A percentile compares a stretch with the other conserved stretches of the same genome.
Conservation (phyloP, 2,113 vertebrate genomes). For the Sitta europaea region DNA sequence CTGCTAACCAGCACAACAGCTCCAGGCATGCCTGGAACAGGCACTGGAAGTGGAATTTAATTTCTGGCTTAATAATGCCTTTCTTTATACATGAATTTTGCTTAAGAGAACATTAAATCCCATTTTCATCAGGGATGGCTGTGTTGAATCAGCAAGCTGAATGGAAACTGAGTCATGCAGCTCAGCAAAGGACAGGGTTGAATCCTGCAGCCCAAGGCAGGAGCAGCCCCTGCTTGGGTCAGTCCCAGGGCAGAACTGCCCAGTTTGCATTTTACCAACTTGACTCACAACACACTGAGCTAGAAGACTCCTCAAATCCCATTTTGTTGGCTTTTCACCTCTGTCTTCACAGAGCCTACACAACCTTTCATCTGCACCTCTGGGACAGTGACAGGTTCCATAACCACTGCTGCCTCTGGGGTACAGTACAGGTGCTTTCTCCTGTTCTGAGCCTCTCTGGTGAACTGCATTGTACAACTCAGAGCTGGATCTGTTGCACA, state of each 20-base stretch:
- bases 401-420: neutral
- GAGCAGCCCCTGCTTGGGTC: fast-evolving
- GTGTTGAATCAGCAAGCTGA: neutral
- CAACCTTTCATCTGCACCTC: neutral
- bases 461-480: neutral
- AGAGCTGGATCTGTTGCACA: neutral
- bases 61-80: slow-evolving; percentile 34
- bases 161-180: neutral
- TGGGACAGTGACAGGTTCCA: neutral
- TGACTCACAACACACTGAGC: neutral
- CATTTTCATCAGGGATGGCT: neutral
- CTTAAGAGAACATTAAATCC: slow-evolving; percentile 27
- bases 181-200: neutral
- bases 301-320: neutral
- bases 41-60: neutral
- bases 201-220: neutral
- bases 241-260: neutral
- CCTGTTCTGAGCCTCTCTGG: neutral
- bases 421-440: neutral
- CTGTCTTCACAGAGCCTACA: neutral
- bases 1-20: neutral
- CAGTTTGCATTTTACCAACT: neutral
- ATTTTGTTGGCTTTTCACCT: neutral
- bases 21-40: neutral
- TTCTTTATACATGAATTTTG: slow-evolving; percentile 17